Percentiles rank a stretch among this genome's conserved stretches.
Evolutionary conservation across 2,888 invertebrate genomes (phyloP).

Genomic region (Poecilus cupreus): DNA sequence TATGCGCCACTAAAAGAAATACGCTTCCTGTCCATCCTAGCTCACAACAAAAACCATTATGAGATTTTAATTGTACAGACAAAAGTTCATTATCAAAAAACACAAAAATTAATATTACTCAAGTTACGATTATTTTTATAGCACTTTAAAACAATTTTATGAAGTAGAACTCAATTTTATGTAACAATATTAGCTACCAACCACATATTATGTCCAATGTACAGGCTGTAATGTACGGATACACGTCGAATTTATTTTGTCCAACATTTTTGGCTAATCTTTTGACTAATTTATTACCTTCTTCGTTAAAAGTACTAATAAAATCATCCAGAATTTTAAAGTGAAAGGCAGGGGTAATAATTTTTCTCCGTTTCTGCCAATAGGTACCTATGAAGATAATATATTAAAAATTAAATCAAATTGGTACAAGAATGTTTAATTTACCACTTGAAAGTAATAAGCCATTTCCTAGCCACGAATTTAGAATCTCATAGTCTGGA

Average conservation of each 20-base stretch:
- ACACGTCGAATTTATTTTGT: not conserved
- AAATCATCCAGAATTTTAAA: constrained; percentile 49
- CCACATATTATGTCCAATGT: constrained; percentile 45
- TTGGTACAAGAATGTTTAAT: too few species aligned
- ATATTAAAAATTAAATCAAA: too few species aligned
- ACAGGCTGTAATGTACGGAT: constrained; percentile 14
- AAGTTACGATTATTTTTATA: too few species aligned
- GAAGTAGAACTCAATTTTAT: too few species aligned
- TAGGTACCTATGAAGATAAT: constrained; percentile 15
- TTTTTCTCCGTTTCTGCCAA: constrained; percentile 50
- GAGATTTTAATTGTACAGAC: too few species aligned
- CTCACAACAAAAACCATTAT: too few species aligned
- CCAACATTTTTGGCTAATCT: constrained; percentile 12
- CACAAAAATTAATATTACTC: too few species aligned
- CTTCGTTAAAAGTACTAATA: constrained; percentile 18
- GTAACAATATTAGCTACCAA: too few species aligned
- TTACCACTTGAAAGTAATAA: not conserved
- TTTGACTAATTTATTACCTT: constrained; percentile 17
- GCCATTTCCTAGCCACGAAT: constrained; percentile 43
- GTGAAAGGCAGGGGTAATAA: constrained; percentile 42
- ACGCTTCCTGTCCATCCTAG: too few species aligned
- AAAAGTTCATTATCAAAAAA: too few species aligned
- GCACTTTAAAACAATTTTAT: too few species aligned
- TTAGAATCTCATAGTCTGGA: constrained; percentile 10
- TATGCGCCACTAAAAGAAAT: too few species aligned